phyloP scores from a whole-genome alignment of 2,113 vertebrate genomes.

The Gymnarchus niloticus region DNA sequence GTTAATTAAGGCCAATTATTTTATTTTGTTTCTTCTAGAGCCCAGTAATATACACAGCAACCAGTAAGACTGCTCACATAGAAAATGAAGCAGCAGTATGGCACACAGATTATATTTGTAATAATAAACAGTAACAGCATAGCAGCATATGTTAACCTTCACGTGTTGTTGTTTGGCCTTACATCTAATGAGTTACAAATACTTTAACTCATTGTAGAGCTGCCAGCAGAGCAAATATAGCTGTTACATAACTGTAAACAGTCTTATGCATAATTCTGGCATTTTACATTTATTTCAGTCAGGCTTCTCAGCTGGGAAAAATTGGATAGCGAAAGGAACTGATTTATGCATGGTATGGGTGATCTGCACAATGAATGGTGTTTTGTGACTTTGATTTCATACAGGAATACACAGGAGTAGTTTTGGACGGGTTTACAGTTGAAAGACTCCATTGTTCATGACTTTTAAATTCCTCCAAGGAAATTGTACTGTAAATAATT shows the following conservation, averaged over 20 bases:
- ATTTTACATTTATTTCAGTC: not conserved
- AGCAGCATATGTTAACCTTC: no score
- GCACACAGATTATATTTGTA: not conserved
- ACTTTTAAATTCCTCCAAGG: not conserved
- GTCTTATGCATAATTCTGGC: not conserved
- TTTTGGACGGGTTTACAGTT: not conserved
- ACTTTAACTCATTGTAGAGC: no score
- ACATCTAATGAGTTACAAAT: no score
- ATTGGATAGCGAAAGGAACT: not conserved
- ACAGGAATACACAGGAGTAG: not conserved
- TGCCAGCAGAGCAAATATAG: no score
- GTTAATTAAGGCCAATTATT: no score
- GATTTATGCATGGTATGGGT: not conserved
- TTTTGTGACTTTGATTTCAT: not conserved
- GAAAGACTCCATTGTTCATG: not conserved
- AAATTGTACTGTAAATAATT: constrained; percentile 3
- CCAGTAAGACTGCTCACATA: no score
- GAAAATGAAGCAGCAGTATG: not conserved
- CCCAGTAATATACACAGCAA: no score
- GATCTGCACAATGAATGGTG: not conserved
- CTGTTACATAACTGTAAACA: no score
- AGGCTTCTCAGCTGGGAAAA: not conserved
- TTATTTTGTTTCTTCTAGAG: no score
- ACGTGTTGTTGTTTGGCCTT: no score
- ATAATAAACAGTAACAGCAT: not conserved